Percentiles rank a stretch among this genome's conserved stretches.
Conservation (phyloP, 2,113 vertebrate genomes). For the Ramphastos sulfuratus region DNA sequence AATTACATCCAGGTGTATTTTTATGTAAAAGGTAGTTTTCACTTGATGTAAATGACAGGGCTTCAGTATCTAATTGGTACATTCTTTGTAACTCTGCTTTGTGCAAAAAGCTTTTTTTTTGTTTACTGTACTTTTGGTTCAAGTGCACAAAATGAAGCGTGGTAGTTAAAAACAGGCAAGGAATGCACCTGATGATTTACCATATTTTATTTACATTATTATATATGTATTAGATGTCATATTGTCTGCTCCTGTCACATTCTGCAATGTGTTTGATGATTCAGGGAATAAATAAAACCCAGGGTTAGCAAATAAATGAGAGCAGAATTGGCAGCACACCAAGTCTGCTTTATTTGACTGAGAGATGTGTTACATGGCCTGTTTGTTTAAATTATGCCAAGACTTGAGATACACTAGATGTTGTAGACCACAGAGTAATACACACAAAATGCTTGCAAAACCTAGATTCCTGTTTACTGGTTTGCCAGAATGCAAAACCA, state of each 20-base stretch:
- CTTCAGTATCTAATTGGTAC: background rate
- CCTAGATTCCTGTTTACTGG: conserved; percentile 18
- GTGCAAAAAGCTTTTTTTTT: conserved; percentile 33
- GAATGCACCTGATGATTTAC: conserved; percentile 51
- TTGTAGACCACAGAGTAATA: conserved; percentile 1
- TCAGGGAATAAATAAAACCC: conserved; percentile 60
- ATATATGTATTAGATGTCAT: conserved; percentile 65
- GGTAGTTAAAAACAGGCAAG: conserved; percentile 28
- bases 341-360: conserved; percentile 63
- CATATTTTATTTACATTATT: conserved; percentile 70
- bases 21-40: conserved; percentile 31
- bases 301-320: conserved; percentile 64
- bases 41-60: background rate
- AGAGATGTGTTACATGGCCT: conserved; percentile 49
- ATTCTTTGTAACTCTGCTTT: background rate
- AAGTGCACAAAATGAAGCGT: conserved; percentile 42
- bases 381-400: conserved; percentile 62
- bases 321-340: conserved; percentile 63
- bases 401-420: conserved; percentile 62
- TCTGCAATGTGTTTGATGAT: conserved; percentile 62
- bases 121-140: conserved; percentile 34
- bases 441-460: conserved; percentile 41
- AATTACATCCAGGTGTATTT: conserved; percentile 25
- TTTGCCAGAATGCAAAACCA: conserved; percentile 5
- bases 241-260: conserved; percentile 63